Conservation (phyloP, 2,888 invertebrate species). For the Camponotus fellah region DNA sequence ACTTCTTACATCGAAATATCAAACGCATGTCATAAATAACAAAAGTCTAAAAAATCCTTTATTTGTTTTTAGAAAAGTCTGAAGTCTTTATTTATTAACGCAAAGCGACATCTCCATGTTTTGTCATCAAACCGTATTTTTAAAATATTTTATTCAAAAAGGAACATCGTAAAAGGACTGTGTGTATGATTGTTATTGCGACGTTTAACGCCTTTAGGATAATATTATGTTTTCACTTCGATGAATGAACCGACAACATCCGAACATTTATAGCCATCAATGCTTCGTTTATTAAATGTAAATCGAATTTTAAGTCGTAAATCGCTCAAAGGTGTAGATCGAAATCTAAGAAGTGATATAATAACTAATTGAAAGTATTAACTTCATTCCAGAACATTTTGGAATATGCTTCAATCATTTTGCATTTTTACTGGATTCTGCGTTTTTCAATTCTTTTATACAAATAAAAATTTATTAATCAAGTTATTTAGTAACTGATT, state of each 20-base stretch:
- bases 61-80: too few species aligned
- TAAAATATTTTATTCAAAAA: not conserved
- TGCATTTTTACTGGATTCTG: not conserved
- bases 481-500: not conserved
- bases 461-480: not conserved
- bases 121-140: constrained; percentile 1
- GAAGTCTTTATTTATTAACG: not conserved
- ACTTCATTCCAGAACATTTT: not conserved
- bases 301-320: not conserved
- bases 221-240: not conserved
- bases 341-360: not conserved
- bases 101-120: too few species aligned
- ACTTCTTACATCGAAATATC: not conserved
- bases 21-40: not conserved
- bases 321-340: not conserved
- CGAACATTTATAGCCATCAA: not conserved
- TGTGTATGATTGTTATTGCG: not conserved
- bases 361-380: not conserved
- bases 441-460: not conserved
- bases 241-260: not conserved
- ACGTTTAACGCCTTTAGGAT: not conserved
- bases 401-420: not conserved
- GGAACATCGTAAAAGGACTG: not conserved
- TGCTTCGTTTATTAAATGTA: not conserved
- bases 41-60: not conserved